Base-by-base conservation (phyloP, 2,888 invertebrate genomes). In the Metopia argyrocephala region DNA sequence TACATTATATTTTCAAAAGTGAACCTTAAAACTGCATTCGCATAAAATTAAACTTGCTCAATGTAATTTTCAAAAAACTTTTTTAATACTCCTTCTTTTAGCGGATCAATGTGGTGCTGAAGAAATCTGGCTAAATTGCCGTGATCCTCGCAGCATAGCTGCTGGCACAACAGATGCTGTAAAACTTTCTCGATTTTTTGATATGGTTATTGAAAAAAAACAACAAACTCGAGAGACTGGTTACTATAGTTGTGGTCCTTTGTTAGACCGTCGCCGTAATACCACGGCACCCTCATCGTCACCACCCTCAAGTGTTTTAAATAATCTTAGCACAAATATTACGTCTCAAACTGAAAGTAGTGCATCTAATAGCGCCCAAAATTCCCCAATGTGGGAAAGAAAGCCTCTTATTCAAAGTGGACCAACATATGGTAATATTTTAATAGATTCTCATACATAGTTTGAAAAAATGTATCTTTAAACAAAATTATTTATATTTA, bases 101-200 rank as follows among this genome's bases (percentile, higher is more conserved):
- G 97, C 98, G 1, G 96, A 96, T 86, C 96, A 97, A 89, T 97
- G 97, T 89, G 96, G 96, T 0, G 96, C 97, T 0, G 98, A 98
- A 90, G 98, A 98, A 92, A 96, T 98, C 87, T 94, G 95, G 91
- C 92, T 98, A 82, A 97, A 94, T 86, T 93, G 93, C 84, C 92
- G 93, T 84, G 94, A 94, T 86, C 91, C 92, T 0, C 94, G 96
- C 83, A 96, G 96, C 83, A 91, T 98, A 79, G 96, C 97, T n/a
- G 96, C 98, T 5, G 98, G 98, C 1, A 96, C 97, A 3, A 96
- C 97, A 75, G 97, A 98, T 89, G 95, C 98, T 7, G 97, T 99
- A 0, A 98, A 98, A 90, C 91, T 99, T 28, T 95, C 96, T 2
- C 93, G 97, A 87, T 99, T 98, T 91, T 98, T 98, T 90, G 98